phyloP scores from a whole-genome alignment of 92 coral and sea anemone genomes.

The Plumapathes pennacea region DNA sequence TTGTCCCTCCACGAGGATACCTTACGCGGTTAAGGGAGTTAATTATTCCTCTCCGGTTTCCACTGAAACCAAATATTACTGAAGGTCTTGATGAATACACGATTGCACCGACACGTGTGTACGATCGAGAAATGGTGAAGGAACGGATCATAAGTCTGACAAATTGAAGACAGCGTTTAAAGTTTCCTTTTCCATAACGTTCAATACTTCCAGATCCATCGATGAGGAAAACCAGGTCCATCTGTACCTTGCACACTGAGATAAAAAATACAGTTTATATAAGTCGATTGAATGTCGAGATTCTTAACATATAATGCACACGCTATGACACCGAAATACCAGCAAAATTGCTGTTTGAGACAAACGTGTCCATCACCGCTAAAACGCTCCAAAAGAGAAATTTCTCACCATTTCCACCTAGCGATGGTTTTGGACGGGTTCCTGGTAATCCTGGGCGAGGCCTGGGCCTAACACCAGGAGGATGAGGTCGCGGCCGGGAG shows the following conservation, averaged over 20 bases:
- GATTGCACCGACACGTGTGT: conserved; percentile 60
- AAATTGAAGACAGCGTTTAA: conserved; percentile 69
- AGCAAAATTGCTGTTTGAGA: too few relatives aligned
- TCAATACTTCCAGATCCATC: conserved; percentile 87
- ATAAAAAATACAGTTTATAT: too few relatives aligned
- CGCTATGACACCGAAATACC: too few relatives aligned
- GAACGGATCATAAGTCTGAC: conserved; percentile 56
- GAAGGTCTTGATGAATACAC: conserved; percentile 55
- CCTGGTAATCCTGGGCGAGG: conserved; percentile 24
- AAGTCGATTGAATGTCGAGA: too few relatives aligned
- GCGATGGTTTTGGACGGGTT: conserved; percentile 16
- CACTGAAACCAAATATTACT: conserved; percentile 49
- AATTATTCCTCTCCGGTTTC: conserved; percentile 11
- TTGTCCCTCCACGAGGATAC: conserved; percentile 76
- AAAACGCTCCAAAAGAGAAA: background rate
- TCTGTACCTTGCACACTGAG: conserved; percentile 34
- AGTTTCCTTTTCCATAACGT: conserved; percentile 54
- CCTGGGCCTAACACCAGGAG: conserved; percentile 10
- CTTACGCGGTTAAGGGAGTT: conserved; percentile 48
- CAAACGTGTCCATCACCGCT: background rate
- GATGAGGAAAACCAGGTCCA: conserved; percentile 64
- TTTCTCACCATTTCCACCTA: conserved; percentile 29
- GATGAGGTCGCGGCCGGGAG: conserved; percentile 8
- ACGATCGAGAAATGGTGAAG: conserved; percentile 54
- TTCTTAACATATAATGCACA: too few relatives aligned